Evolutionary conservation across 92 coral and sea anemone species (phyloP), one percentile per base, ranked within the genome.

Genomic region (Bergia puertoricense): DNA sequence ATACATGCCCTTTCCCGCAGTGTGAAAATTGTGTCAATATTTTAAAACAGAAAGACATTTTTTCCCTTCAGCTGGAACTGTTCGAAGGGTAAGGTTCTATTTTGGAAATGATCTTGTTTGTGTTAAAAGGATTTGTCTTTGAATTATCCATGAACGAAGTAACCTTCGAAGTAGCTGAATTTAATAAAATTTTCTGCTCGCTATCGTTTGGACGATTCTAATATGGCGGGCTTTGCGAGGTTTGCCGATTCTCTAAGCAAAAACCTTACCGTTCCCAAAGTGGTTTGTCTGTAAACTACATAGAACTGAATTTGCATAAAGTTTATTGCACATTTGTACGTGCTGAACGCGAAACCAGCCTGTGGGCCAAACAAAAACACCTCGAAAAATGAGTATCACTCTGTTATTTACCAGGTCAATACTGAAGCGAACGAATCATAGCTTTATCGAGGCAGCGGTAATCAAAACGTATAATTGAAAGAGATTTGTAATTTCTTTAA

Each of bases 341-440:
- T 79, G 9, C 22, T 65, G 57, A 45, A 40, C 56, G 40, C 42
- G 15, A 14, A 11, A 9, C 15, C 42, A 79, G 6, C 5, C n/a
- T 50, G 57, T 11, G 57, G 41, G 36, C 16, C 67, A 51, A 56
- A 36, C 74, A 41, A 20, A 65, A 41, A 40, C 44, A 46, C 51
- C 76, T 22, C 76, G 76, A 42, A 71, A 71, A 71, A 71, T 67
- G 73, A 36, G 20, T 71, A 71, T 71, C 76, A 1, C 22, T 82
- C 57, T 38, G 30, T 8, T 44, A 66, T 41, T 42, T 42, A 42
- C 18, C 73, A 67, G 7, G 30, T 45, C 9, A 8, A 66, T 71
- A 66, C 30, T 30, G 30, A 65, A 66, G 13, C 2, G 40, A 65
- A 81, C 14, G 48, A 6, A 11, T 0, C 51, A 4, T 77, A 1